Evolutionary conservation across 2,113 vertebrate genomes (phyloP).

Genomic region (Octodon degus): DNA sequence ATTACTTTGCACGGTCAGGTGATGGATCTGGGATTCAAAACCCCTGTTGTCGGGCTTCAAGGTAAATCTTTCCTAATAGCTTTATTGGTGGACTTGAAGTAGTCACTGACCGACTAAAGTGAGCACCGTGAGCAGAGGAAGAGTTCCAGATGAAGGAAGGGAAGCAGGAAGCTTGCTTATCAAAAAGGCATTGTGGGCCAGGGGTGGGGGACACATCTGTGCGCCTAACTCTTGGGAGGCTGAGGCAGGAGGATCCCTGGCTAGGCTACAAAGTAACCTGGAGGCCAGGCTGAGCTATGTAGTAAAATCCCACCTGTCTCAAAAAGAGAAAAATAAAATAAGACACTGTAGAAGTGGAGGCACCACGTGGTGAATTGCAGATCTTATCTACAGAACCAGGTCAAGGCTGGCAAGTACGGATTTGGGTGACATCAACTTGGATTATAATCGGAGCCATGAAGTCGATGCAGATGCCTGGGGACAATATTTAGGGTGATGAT

Average conservation of each 20-base stretch:
- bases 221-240: neutral
- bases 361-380: neutral
- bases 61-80: neutral
- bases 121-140: neutral
- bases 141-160: neutral
- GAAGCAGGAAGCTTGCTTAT: neutral
- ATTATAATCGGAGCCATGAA: neutral
- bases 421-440: neutral
- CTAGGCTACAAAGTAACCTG: neutral
- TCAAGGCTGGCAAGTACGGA: neutral
- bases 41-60: neutral
- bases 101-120: neutral
- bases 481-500: neutral
- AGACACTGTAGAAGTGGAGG: neutral
- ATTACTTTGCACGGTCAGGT: neutral
- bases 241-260: neutral
- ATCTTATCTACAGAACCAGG: neutral
- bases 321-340: too few species aligned
- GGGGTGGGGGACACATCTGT: neutral
- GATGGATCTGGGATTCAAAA: conserved; percentile 2
- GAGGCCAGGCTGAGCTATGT: neutral
- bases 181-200: neutral
- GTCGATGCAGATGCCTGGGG: neutral
- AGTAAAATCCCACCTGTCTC: too few species aligned
- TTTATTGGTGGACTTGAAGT: neutral